phyloP scores from a whole-genome alignment of 2,113 vertebrate genomes.

The Sarotherodon lohbergeri region DNA sequence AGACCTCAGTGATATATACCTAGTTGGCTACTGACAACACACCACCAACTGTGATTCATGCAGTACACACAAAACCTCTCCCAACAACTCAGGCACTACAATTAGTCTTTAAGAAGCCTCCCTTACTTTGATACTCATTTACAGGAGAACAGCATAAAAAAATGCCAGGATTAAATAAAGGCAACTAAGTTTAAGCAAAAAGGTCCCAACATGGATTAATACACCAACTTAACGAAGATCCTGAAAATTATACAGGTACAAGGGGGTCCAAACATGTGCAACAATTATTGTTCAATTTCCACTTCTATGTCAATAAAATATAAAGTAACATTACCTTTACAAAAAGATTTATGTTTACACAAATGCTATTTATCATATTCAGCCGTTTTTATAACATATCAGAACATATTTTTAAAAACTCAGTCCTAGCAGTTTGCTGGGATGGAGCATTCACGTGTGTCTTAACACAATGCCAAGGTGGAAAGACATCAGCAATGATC shows the following conservation, averaged over 20 bases:
- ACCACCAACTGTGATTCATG: conserved; percentile 59
- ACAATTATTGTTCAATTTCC: not conserved
- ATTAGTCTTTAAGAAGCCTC: not conserved
- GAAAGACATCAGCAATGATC: not conserved
- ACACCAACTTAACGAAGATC: not conserved
- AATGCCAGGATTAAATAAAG: not conserved
- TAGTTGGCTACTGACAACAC: conserved; percentile 47
- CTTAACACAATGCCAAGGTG: not conserved
- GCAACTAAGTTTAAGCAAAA: not conserved
- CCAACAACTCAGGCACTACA: not conserved
- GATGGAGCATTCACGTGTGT: not conserved
- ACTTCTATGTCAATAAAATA: not conserved
- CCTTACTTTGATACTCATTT: not conserved
- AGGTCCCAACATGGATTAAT: not conserved
- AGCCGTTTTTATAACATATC: not conserved
- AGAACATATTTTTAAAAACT: not conserved
- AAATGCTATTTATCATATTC: not conserved
- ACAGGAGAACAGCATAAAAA: not conserved
- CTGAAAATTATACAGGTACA: not conserved
- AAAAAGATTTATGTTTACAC: not conserved
- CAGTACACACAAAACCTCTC: conserved; percentile 22
- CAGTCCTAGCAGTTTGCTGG: not conserved
- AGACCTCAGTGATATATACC: conserved; percentile 65
- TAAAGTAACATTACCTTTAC: not conserved
- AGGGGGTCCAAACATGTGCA: not conserved